Evolutionary conservation across 2,888 invertebrate genomes (phyloP), one percentile per base, ranked within the genome.

Genomic region (Eulithis testata): DNA sequence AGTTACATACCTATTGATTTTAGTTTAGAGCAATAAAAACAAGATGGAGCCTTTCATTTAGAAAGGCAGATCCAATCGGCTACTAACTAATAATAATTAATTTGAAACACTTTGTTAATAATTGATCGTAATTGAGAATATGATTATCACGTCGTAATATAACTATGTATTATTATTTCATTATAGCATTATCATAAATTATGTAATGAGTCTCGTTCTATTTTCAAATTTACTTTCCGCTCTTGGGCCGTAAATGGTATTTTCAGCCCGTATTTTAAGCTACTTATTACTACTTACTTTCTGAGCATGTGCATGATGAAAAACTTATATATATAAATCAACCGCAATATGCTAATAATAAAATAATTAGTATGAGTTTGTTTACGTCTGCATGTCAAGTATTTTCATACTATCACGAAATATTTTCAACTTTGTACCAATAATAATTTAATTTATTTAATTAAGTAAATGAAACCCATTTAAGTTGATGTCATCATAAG

Each of bases 21-120:
- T 14, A 11, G 56, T 61, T 58, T 53, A 61, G 14, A 37, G 27
- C 53, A 57, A 62, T 54, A 59, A 68, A 66, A 62, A 66, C 62
- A 70, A 63, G 57, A 51, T 52, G 57, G 40, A n/a, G 60, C 79
- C 80, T 81, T 82, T 82, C 82, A 68, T 77, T 80, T 79, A 77
- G 81, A 82, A 76, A 77, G 79, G 78, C 72, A 65, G 55, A 66
- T 40, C 68, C 70, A 76, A 77, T 76, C 75, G 71, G 49, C 68
- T 64, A 69, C 69, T 72, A 72, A 70, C 69, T 65, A 69, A 69
- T 72, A 72, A 70, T 61, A 65, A 68, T 61, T 65, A 60, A 70
- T 63, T 65, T 55, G 72, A 73, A 72, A 73, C 75, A 74, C 66
- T 67, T 51, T 53, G 47, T 47, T 76, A 74, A 8, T 40, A 40